Base-by-base conservation (phyloP, 2,113 vertebrate species). In the Aleadryas rufinucha region DNA sequence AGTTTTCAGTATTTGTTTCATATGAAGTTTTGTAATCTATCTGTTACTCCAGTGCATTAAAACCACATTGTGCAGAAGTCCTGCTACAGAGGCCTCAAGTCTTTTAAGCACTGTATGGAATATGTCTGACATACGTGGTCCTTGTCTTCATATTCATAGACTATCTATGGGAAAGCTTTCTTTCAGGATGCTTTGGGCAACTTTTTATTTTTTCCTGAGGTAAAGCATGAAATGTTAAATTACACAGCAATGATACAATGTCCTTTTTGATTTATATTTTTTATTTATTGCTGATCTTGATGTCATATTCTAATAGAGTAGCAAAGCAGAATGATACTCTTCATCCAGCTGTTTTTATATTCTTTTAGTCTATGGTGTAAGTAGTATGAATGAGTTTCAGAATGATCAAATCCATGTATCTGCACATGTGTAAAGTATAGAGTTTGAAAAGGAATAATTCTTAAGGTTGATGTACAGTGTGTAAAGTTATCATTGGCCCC, bases 261-360 rank as follows among this genome's bases (percentile, higher is more conserved):
- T 91, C n/a, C 74, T 95, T 95, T 95, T 94, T 85, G 37, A 65
- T 84, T 87, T 92, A 14, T 95, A 39, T 86, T 94, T 94, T 91
- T 84, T 92, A 96, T 87, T 96, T 97, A 81, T 93, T 96, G 87
- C 69, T 89, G 79, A 95, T 87, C 49, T 44, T 90, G 30, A 59
- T 95, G 70, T 90, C 84, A 49, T 28, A 39, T 76, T 92, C 86
- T 95, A 71, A 54, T 74, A 75, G 77, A 15, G 39, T 94, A 63
- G 72, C 61, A 76, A 87, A 74, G 82, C 86, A 93, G 94, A 86
- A 78, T 89, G 63, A 89, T 61, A 30, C 42, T 86, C 47, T 61
- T 47, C 90, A 87, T 79, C 37, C 61, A 85, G 41, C 57, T 60
- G 69, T 88, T 91, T 83, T 35, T 84, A 47, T 88, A 42, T 50